phyloP scores from a whole-genome alignment of 2,797 vertebrate species.

The Pantherophis vulpinus region DNA sequence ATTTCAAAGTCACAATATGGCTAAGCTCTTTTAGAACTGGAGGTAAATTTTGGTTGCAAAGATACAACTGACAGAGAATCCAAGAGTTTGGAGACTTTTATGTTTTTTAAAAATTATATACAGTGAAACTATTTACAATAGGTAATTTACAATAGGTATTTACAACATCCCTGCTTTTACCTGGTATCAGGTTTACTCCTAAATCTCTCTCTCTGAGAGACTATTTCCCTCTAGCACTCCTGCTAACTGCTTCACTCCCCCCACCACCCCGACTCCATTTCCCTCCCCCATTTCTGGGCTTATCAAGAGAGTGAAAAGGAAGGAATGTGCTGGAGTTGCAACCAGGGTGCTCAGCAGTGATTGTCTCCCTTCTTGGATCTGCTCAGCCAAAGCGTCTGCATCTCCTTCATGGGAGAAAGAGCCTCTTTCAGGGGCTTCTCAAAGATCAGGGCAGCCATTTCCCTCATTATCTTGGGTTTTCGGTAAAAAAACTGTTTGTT shows the following conservation, averaged over 20 bases:
- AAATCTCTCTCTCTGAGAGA: background rate
- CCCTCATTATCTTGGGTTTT: background rate
- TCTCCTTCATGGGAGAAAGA: background rate
- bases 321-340: background rate
- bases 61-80: background rate
- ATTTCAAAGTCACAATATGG: background rate
- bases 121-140: background rate
- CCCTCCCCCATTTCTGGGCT: background rate
- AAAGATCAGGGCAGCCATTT: background rate
- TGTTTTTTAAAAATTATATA: background rate
- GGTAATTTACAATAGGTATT: background rate
- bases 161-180: background rate
- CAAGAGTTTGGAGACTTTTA: background rate
- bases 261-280: background rate
- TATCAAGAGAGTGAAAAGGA: background rate
- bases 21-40: background rate
- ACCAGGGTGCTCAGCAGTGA: background rate
- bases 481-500: background rate
- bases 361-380: background rate
- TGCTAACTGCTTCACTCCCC: background rate
- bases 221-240: background rate
- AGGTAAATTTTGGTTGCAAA: background rate
- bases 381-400: background rate
- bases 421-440: background rate
- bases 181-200: background rate